phyloP scores from a whole-genome alignment of 2,113 vertebrate species.

The Podilymbus podiceps region DNA sequence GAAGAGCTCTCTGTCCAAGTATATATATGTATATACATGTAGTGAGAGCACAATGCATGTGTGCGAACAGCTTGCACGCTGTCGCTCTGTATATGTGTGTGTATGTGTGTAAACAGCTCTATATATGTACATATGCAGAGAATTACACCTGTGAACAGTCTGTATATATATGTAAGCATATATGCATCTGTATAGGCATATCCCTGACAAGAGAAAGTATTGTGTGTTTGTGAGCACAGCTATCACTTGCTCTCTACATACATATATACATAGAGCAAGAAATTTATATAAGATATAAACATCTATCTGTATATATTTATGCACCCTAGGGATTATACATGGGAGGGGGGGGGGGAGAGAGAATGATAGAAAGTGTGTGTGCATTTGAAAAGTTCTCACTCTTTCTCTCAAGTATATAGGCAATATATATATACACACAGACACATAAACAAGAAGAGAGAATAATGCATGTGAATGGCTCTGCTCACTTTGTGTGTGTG shows the following conservation, averaged over 20 bases:
- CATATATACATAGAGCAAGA: background rate
- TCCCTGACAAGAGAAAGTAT: background rate
- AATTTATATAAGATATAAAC: background rate
- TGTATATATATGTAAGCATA: background rate
- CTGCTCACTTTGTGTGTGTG: background rate
- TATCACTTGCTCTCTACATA: no score
- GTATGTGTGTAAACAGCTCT: background rate
- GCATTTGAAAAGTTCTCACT: background rate
- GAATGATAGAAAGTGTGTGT: background rate
- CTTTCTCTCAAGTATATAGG: background rate
- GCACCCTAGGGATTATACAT: background rate
- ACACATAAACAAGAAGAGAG: background rate
- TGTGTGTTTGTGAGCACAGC: background rate
- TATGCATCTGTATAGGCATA: background rate
- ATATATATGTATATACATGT: background rate
- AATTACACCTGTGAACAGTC: background rate
- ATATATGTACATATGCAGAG: background rate
- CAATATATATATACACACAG: background rate
- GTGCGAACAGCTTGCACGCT: background rate
- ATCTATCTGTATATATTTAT: background rate
- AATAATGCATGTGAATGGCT: background rate
- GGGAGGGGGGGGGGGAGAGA: no score
- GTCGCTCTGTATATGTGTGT: background rate
- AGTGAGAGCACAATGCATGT: background rate
- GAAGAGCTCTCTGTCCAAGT: background rate